Percentiles rank a stretch among this genome's conserved stretches.
Conservation (phyloP, 2,113 vertebrate species). For the Campylorhamphus procurvoides region DNA sequence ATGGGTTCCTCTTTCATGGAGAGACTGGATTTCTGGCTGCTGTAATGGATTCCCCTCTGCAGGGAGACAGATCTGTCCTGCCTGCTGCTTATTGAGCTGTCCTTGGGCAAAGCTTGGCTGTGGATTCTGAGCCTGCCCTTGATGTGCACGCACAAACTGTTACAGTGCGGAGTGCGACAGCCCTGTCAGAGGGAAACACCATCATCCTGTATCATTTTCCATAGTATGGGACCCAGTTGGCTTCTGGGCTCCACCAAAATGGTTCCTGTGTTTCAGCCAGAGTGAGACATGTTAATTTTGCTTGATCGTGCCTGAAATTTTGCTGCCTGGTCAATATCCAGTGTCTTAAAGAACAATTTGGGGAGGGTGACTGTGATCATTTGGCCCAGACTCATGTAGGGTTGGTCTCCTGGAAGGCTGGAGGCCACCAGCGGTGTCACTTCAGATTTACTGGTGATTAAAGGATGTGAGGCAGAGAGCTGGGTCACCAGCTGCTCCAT, state of each 20-base stretch:
- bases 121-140: neutral
- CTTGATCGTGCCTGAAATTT: neutral
- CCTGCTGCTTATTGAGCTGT: neutral
- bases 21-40: neutral
- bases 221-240: neutral
- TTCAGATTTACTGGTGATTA: neutral
- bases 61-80: neutral
- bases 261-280: neutral
- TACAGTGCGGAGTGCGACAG: neutral
- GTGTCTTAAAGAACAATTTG: neutral
- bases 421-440: neutral
- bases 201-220: fast-evolving
- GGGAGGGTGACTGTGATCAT: neutral
- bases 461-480: neutral
- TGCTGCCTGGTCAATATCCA: neutral
- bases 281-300: neutral
- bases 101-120: neutral
- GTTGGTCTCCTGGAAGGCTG: neutral
- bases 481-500: neutral
- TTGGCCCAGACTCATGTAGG: neutral
- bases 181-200: neutral
- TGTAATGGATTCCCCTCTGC: neutral
- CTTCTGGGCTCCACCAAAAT: neutral
- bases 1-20: neutral
- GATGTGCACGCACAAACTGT: neutral